Conservation (phyloP, 2,113 vertebrate species). For the Atherinomorus stipes region DNA sequence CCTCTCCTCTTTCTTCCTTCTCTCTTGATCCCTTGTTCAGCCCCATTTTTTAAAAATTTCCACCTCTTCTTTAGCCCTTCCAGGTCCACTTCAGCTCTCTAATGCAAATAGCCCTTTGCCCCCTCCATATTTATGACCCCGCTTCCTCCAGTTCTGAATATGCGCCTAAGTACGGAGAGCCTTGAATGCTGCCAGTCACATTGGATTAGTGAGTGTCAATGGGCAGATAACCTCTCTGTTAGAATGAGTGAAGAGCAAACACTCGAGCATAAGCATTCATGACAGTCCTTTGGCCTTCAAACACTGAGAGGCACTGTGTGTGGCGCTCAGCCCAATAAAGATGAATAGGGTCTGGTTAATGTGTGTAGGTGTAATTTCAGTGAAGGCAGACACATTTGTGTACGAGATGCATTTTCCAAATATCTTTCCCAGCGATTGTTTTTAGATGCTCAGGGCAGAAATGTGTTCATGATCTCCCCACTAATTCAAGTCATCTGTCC, state of each 20-base stretch:
- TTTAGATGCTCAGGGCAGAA: slow-evolving; percentile 29
- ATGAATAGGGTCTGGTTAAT: slow-evolving; percentile 63
- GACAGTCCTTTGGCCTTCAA: slow-evolving; percentile 63
- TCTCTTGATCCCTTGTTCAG: slow-evolving; percentile 66
- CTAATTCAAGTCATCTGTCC: slow-evolving; percentile 34
- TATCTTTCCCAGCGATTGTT: slow-evolving; percentile 29
- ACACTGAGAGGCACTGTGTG: slow-evolving; percentile 63
- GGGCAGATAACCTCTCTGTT: slow-evolving; percentile 80
- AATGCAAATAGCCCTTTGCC: slow-evolving; percentile 74
- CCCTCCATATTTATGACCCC: slow-evolving; percentile 75
- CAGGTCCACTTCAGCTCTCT: slow-evolving; percentile 67
- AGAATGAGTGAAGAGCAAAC: slow-evolving; percentile 75
- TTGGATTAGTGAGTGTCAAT: slow-evolving; percentile 78
- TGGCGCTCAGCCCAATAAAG: slow-evolving; percentile 55
- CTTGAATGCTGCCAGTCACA: slow-evolving; percentile 72
- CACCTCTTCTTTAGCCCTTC: slow-evolving; percentile 44
- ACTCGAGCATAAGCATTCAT: slow-evolving; percentile 65
- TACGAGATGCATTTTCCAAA: slow-evolving; percentile 20
- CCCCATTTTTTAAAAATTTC: neutral
- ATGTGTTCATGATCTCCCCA: slow-evolving; percentile 32
- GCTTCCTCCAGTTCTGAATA: slow-evolving; percentile 71
- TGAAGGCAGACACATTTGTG: neutral
- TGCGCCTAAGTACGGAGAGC: slow-evolving; percentile 71
- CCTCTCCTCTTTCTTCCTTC: slow-evolving; percentile 49
- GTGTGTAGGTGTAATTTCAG: slow-evolving; percentile 52